A percentile compares a stretch with the other conserved stretches of the same genome.
These are phyloP conservation scores for Latheticus oryzae DNA, from an alignment of 2,888 invertebrate genomes.

Conservation along the genomic window DNA sequence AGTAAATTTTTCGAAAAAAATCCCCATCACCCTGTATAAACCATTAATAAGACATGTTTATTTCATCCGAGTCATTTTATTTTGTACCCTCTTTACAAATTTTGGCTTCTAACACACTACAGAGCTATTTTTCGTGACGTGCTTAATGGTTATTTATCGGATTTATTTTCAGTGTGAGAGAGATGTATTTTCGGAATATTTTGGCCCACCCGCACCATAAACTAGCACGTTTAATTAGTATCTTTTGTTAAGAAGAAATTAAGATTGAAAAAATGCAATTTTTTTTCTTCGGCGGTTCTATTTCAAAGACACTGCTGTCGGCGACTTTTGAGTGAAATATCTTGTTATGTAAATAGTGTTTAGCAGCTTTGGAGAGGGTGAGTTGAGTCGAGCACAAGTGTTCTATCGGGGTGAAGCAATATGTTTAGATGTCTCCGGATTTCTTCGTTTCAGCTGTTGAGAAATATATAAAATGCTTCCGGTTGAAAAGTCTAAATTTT, in stretches of 20 bases:
- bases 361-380: constrained; percentile 38
- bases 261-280: too few relatives aligned
- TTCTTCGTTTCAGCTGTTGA: constrained; percentile 52
- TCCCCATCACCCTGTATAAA: too few relatives aligned
- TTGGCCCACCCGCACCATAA: constrained; percentile 19
- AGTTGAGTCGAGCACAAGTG: constrained; percentile 46
- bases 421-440: constrained; percentile 44
- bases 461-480: constrained; percentile 47
- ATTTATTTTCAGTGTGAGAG: constrained; percentile 30
- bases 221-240: constrained; percentile 13
- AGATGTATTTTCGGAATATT: constrained; percentile 31
- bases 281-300: constrained; percentile 17
- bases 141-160: constrained; percentile 37
- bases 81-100: constrained; percentile 36
- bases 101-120: constrained; percentile 26
- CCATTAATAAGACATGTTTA: constrained; percentile 55
- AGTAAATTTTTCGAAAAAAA: too few relatives aligned
- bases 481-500: constrained; percentile 16
- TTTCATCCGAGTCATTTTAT: constrained; percentile 53
- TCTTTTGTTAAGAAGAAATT: too few relatives aligned
- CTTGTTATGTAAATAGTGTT: constrained; percentile 58
- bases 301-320: constrained; percentile 39
- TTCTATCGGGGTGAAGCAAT: constrained; percentile 53
- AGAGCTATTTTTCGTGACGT: constrained; percentile 31
- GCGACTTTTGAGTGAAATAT: constrained; percentile 54